Evolutionary conservation across 2,888 invertebrate genomes (phyloP).

Genomic region (Drosophila diplacantha): DNA sequence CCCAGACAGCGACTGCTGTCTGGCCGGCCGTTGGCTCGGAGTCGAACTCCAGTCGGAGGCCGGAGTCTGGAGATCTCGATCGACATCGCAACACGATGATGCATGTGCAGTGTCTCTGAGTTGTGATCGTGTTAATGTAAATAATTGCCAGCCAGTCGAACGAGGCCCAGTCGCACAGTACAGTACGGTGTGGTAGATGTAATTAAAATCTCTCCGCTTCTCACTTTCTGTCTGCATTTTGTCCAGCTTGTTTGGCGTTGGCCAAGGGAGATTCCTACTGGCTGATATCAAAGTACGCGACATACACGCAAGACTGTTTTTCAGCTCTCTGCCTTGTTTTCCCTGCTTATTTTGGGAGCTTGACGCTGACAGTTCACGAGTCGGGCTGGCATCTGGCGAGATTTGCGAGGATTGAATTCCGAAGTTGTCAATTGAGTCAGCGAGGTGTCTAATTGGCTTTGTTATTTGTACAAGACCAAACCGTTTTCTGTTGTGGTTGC

Average conservation of each 20-base stretch:
- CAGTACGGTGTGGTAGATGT: conserved; percentile 59
- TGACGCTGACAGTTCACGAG: conserved; percentile 67
- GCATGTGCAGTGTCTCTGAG: conserved; percentile 75
- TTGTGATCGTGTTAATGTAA: conserved; percentile 78
- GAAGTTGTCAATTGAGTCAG: conserved; percentile 36
- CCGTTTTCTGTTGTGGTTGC: neutral
- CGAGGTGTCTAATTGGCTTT: conserved; percentile 52
- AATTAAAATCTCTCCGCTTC: conserved; percentile 74
- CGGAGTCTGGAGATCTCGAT: conserved; percentile 57
- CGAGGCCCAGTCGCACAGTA: conserved; percentile 21
- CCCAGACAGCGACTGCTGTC: conserved; percentile 40
- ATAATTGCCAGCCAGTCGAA: conserved; percentile 72
- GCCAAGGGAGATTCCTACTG: conserved; percentile 61
- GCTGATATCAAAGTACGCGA: conserved; percentile 65
- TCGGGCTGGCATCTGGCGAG: conserved; percentile 56
- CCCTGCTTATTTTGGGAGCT: conserved; percentile 18
- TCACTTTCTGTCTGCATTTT: conserved; percentile 52
- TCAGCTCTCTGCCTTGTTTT: conserved; percentile 3
- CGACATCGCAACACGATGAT: conserved; percentile 73
- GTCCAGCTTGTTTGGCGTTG: conserved; percentile 50
- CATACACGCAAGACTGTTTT: conserved; percentile 64
- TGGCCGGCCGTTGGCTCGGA: conserved; percentile 33
- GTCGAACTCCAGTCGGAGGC: conserved; percentile 12
- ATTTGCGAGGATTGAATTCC: conserved; percentile 40
- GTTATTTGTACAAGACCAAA: conserved; percentile 30